A percentile compares a stretch with the other conserved stretches of the same genome.
These are phyloP conservation scores for Sturnus vulgaris DNA, from an alignment of 2,113 vertebrate genomes.

Conservation along the genomic window DNA sequence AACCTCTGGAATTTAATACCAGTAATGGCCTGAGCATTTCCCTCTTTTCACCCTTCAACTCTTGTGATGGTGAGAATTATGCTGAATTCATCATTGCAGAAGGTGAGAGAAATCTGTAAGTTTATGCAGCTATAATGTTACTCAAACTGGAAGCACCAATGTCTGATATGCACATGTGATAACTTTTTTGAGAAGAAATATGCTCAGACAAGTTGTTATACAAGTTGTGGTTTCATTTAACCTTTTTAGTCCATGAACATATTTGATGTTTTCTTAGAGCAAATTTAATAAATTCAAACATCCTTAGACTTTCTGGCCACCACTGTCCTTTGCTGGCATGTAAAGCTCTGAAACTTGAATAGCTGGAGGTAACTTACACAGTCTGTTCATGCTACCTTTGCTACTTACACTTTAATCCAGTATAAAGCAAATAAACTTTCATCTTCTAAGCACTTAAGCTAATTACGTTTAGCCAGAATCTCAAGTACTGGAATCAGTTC, in stretches of 20 bases:
- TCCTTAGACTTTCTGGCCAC: slow-evolving; percentile 60
- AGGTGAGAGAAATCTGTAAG: neutral
- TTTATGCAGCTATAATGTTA: neutral
- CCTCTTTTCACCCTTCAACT: neutral
- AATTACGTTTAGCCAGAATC: slow-evolving; percentile 60
- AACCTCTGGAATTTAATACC: slow-evolving; percentile 63
- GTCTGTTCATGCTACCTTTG: slow-evolving; percentile 55
- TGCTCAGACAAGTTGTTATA: slow-evolving; percentile 42
- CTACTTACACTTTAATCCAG: slow-evolving; percentile 55
- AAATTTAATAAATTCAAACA: slow-evolving; percentile 73
- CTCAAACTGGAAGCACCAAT: neutral
- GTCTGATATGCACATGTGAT: neutral
- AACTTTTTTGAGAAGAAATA: slow-evolving; percentile 45
- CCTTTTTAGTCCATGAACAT: slow-evolving; percentile 28
- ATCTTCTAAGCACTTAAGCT: slow-evolving; percentile 67
- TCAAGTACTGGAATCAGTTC: slow-evolving; percentile 29
- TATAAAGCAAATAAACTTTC: slow-evolving; percentile 68
- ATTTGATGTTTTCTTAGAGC: slow-evolving; percentile 29
- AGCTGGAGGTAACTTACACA: slow-evolving; percentile 6
- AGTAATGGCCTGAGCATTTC: slow-evolving; percentile 52
- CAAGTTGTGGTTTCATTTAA: slow-evolving; percentile 64
- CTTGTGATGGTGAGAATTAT: slow-evolving; percentile 32
- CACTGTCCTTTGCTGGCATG: neutral
- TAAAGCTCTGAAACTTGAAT: slow-evolving; percentile 32
- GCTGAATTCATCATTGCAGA: neutral